These are phyloP conservation scores for Caradrina clavipalpis DNA, from an alignment of 2,888 invertebrate genomes.

Conservation along the genomic window DNA sequence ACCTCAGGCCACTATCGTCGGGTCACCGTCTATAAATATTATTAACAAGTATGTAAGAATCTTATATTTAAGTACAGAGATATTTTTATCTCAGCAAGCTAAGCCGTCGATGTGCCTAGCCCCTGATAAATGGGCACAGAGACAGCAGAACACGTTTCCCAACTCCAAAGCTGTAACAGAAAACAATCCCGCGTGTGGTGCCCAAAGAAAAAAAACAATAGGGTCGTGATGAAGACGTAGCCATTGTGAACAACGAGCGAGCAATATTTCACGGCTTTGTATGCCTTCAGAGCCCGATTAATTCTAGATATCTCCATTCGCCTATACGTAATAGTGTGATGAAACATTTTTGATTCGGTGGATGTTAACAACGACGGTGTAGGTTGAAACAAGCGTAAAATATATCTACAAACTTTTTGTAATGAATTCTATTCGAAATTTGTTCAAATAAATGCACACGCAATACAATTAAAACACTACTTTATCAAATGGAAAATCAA, in stretches of 20 bases:
- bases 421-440: constrained; percentile 47
- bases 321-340: constrained; percentile 87
- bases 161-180: constrained; percentile 83
- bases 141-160: constrained; percentile 85
- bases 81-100: constrained; percentile 72
- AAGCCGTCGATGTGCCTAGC: constrained; percentile 67
- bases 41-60: constrained; percentile 66
- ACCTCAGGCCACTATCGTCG: constrained; percentile 51
- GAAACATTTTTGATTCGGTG: constrained; percentile 86
- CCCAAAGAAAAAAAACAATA: constrained; percentile 89
- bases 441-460: constrained; percentile 40
- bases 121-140: constrained; percentile 81
- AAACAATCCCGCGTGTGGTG: constrained; percentile 88
- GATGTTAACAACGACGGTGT: constrained; percentile 80
- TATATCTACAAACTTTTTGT: constrained; percentile 64
- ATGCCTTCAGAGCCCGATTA: constrained; percentile 88
- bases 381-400: constrained; percentile 73
- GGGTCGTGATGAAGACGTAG: constrained; percentile 90
- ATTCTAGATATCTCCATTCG: constrained; percentile 91
- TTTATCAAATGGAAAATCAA: constrained; percentile 58
- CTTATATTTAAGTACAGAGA: constrained; percentile 64
- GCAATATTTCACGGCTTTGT: constrained; percentile 90
- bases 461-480: constrained; percentile 50
- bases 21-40: constrained; percentile 65
- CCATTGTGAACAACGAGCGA: constrained; percentile 90